phyloP scores from a whole-genome alignment of 2,113 vertebrate genomes.

The Apteryx mantelli region DNA sequence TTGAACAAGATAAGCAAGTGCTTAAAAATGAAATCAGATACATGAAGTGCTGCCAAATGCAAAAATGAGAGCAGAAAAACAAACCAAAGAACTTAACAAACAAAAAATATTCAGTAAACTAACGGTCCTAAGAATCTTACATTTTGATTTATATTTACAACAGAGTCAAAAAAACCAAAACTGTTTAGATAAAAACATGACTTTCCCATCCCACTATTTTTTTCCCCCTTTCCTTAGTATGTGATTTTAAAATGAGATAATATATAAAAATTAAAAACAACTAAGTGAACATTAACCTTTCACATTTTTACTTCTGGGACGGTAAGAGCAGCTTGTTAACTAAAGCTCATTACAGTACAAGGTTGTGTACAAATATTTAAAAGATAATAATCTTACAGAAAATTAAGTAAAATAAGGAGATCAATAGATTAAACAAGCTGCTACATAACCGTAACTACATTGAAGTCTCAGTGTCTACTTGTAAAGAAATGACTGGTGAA shows the following conservation, averaged over 20 bases:
- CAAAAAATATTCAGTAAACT: background rate
- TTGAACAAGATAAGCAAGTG: background rate
- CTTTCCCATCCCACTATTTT: background rate
- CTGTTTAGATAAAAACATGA: background rate
- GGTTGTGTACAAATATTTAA: background rate
- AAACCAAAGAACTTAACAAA: background rate
- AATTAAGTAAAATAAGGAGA: background rate
- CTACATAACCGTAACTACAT: background rate
- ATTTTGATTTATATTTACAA: background rate
- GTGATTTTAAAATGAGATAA: background rate
- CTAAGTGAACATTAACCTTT: background rate
- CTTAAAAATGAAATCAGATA: background rate
- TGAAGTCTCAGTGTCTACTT: background rate
- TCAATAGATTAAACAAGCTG: background rate
- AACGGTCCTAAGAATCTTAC: background rate
- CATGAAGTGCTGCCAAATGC: background rate
- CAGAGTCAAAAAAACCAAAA: background rate
- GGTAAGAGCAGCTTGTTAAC: background rate
- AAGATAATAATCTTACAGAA: background rate
- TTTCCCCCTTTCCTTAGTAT: background rate
- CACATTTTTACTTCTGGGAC: background rate
- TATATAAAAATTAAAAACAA: background rate
- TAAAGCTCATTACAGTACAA: background rate
- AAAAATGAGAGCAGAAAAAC: background rate
- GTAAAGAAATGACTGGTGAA: background rate